Conservation (phyloP, 2,113 vertebrate species). For the Cinclus mexicanus region DNA sequence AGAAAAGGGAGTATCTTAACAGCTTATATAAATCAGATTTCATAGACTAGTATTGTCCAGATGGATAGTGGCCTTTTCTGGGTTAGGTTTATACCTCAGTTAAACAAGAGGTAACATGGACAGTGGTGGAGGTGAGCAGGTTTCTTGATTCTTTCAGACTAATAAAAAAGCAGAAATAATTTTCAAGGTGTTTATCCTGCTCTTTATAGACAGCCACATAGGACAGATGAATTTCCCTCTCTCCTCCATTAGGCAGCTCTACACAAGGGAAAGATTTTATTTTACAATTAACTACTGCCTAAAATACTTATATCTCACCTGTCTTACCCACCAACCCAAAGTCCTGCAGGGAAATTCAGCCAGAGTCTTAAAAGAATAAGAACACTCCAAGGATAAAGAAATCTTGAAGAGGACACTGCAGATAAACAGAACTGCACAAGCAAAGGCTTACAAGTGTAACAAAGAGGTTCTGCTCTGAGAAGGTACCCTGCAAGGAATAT, state of each 20-base stretch:
- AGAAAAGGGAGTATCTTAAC: conserved; percentile 77
- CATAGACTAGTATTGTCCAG: conserved; percentile 71
- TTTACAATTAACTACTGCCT: background rate
- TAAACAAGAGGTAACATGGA: background rate
- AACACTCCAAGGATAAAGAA: background rate
- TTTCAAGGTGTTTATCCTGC: background rate
- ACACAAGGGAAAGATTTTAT: background rate
- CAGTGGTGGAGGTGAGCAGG: background rate
- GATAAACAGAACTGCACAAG: conserved; percentile 38
- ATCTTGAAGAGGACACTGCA: background rate
- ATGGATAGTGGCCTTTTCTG: conserved; percentile 67
- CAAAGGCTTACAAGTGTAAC: background rate
- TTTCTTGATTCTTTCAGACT: background rate
- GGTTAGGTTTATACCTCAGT: conserved; percentile 49
- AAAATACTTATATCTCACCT: background rate
- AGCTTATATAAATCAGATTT: conserved; percentile 81
- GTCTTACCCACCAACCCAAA: background rate
- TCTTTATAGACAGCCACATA: background rate
- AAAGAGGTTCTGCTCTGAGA: background rate
- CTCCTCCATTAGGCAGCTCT: background rate
- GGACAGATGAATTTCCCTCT: background rate
- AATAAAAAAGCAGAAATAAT: background rate
- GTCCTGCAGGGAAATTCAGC: background rate
- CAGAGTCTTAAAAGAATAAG: background rate
- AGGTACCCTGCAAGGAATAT: background rate